These are phyloP conservation scores for Columba guinea DNA, from an alignment of 2,797 vertebrate genomes.

Conservation along the genomic window DNA sequence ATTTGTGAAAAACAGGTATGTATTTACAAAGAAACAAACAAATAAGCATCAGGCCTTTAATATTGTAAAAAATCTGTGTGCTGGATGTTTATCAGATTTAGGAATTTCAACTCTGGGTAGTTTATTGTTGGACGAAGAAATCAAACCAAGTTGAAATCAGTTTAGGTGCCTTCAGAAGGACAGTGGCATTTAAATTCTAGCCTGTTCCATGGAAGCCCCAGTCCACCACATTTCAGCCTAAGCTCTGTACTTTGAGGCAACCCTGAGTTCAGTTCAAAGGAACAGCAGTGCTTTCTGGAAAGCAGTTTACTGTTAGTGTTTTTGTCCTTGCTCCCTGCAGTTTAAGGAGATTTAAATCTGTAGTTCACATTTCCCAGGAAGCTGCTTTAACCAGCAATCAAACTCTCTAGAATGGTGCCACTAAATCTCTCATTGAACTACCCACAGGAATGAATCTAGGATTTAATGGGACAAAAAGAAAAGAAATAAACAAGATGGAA, in stretches of 20 bases:
- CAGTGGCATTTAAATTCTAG: neutral
- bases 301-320: neutral
- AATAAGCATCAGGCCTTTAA: neutral
- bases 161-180: neutral
- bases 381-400: neutral
- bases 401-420: neutral
- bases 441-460: neutral
- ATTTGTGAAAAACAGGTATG: neutral
- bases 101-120: neutral
- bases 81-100: neutral
- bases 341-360: neutral
- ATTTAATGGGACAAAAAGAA: neutral
- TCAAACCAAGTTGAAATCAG: neutral
- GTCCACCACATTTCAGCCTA: neutral
- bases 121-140: neutral
- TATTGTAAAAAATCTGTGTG: neutral
- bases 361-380: neutral
- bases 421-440: neutral
- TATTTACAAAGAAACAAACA: neutral
- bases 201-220: neutral
- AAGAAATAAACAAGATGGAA: neutral
- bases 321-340: neutral
- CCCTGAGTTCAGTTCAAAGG: neutral
- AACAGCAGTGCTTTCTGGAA: neutral
- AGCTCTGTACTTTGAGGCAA: neutral